Evolutionary conservation across 92 coral and sea anemone genomes (phyloP), one percentile per base, ranked within the genome.

Genomic region (Montipora capitata): DNA sequence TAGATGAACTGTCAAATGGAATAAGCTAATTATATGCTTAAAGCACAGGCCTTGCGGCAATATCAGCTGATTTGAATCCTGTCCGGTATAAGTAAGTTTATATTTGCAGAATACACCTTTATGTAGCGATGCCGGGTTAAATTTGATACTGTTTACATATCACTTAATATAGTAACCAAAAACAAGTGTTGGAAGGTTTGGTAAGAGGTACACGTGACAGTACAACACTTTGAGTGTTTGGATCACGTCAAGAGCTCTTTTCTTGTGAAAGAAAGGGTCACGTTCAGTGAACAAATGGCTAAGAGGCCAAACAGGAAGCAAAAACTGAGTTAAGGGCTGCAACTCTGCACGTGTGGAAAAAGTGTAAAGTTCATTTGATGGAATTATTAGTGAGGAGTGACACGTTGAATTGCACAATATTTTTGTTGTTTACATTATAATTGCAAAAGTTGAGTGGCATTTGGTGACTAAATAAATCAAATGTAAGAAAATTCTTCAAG

Each of bases 131-230:
- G 71, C 20, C 9, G 5, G n/a, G 59, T 7, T 56, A 41, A 72
- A 83, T 83, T 71, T 72, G 87, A 83, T 83, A 57, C 35, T 83
- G 87, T 72, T 83, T 83, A 73, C 62, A 27, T 3, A 14, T 48
- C 10, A 48, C 52, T 52, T 38, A 81, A 69, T 40, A 54, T 40
- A 69, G 3, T 42, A 59, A 16, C 61, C 27, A 41, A 67, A 82
- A 40, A 52, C 41, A 41, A 11, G 78, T 14, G 79, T 17, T 56
- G 11, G 59, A 69, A 59, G 71, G 51, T 82, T 72, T 59, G 43
- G 62, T 42, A 5, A 54, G 72, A 72, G 72, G 56, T 72, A 5
- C 42, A 10, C 72, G 72, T 38, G 35, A 44, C 87, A 83, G 38
- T 18, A 27, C 35, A 70, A 12, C 49, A 57, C 20, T 16, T n/a